Evolutionary conservation across 2,888 invertebrate species (phyloP), one percentile per base, ranked within the genome.

Genomic region (Ferdinandea cuprea): DNA sequence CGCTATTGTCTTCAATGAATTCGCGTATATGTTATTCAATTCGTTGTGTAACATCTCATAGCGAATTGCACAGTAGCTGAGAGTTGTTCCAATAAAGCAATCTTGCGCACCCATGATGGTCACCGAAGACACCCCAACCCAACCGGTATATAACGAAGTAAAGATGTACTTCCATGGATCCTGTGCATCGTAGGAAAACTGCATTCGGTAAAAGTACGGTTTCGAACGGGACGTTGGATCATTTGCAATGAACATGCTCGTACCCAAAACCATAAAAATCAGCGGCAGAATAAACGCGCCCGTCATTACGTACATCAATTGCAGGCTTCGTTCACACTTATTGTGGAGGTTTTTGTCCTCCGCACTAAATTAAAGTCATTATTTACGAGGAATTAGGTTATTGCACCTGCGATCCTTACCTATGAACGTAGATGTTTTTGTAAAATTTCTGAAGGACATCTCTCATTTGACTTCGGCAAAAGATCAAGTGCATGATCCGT

Each of bases 191-290:
- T 86, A 86, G 37, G 44, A 52, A 52, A 86, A 85, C 7, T 80
- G 65, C 85, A 85, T 81, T 13, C 80, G 79, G 58, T 84, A 86
- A 35, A 86, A 68, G 21, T 84, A 85, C 0, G 86, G 86, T n/a
- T 86, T 86, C 0, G 69, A 37, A 0, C 32, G 72, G 5, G 85
- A 85, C 30, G 42, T 21, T 0, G 74, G 74, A 37, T 74, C 79
- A 3, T 17, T 17, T 8, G 25, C 56, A 1, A 80, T 48, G 2
- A 42, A 5, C 11, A 54, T 9, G 0, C 5, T 54, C 1, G 28
- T 42, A 0, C 28, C 48, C 25, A 56, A 15, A 15, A 37, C 46
- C n/a, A 85, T 77, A 1, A 85, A n/a, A 0, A 52, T 13, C 46
- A 84, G 19, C 1, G 85, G 72, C 5, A 78, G 7, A n/a, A 65